A percentile compares a stretch with the other conserved stretches of the same genome.
phyloP scores from a whole-genome alignment of 2,797 vertebrate species.

The Molossus molossus region DNA sequence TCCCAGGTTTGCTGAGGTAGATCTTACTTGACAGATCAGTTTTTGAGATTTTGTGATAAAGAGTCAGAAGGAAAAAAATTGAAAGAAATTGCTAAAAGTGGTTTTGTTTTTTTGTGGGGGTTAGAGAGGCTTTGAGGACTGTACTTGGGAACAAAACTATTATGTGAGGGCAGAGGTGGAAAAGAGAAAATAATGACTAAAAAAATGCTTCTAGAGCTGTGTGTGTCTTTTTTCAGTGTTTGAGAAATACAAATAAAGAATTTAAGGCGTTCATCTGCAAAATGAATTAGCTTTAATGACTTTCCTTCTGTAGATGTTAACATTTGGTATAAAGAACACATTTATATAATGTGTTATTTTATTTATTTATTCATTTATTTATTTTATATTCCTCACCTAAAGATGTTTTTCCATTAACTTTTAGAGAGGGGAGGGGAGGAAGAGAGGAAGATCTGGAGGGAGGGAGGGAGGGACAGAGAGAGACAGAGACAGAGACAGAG shows the following conservation, averaged over 20 bases:
- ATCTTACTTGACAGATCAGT: not conserved
- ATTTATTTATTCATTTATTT: not conserved
- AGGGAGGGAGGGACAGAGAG: too few species aligned
- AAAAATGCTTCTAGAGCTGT: not conserved
- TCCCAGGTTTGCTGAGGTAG: not conserved
- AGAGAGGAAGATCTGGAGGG: too few species aligned
- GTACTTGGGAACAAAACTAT: not conserved
- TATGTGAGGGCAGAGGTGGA: not conserved
- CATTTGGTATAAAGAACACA: not conserved
- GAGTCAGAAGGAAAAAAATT: not conserved
- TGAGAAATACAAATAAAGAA: conserved; percentile 2
- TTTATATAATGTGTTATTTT: not conserved
- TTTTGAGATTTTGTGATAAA: conserved; percentile 10
- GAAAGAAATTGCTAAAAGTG: not conserved
- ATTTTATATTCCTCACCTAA: too few species aligned
- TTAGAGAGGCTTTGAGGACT: not conserved
- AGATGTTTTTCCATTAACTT: too few species aligned
- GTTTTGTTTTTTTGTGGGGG: not conserved
- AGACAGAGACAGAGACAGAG: too few species aligned
- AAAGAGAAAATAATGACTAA: not conserved
- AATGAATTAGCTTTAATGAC: not conserved
- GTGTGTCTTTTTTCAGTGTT: not conserved
- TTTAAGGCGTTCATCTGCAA: not conserved
- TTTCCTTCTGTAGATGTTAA: not conserved
- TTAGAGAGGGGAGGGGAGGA: too few species aligned